Base-by-base conservation (phyloP, 2,888 invertebrate genomes). In the Scaptomyza cyrtandrae region DNA sequence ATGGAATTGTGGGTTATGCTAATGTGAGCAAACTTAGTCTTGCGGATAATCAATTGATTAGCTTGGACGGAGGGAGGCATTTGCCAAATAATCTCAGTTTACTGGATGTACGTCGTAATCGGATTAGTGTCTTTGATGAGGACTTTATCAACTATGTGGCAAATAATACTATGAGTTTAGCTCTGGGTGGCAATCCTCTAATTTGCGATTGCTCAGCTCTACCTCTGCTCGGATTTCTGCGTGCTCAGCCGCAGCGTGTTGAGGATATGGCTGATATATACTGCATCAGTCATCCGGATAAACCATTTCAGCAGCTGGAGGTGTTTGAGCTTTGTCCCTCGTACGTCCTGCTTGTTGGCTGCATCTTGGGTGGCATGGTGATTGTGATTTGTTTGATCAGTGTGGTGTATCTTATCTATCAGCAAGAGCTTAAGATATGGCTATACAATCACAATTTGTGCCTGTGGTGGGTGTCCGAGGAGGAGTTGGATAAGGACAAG, bases 391-490 rank as follows among this genome's bases (percentile, higher is more conserved):
- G 92, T 1, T 92, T 93, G 3, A 49, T 78, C 4, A 77, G 73
- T 39, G 81, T 87, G 1, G 76, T 93, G 3, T 94, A 93, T 80
- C 93, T 93, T 66, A 92, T 93, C 50, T 94, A 93, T 65, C 93
- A 94, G 72, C 91, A 92, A 39, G 94, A 94, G 81, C 92, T 95
- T 24, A 95, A 95, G 88, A 93, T 95, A 2, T 95, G 95, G 94
- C 89, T 95, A n/a, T 95, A 90, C 89, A 93, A 94, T 2, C 94
- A 94, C 75, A 93, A 93, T 50, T 82, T 93, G 52, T 94, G 93
- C 61, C 89, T 94, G 11, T 94, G 94, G 93, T 93, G 94, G 71
- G 94, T 95, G 0, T 94, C 94, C 0, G 95, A 95, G 83, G 94
- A 95, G 64, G 95, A 95, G 78, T 88, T 95, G 13, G 95, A 96